Conservation (phyloP, 2,797 vertebrate species). For the Oophaga sylvatica region DNA sequence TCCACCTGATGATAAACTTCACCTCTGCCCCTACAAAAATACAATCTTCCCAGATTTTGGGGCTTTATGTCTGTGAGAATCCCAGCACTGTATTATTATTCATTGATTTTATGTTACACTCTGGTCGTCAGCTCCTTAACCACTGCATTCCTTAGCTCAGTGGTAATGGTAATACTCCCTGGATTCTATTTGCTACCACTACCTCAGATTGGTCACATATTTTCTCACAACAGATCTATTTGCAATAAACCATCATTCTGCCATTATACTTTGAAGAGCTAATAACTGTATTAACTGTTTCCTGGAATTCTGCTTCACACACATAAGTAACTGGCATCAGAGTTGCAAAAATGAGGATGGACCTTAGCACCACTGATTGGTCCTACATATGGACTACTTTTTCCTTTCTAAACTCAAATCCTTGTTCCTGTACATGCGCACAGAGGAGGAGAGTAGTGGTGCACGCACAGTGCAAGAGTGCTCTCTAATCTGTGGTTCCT, state of each 20-base stretch:
- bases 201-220: constrained; percentile 23
- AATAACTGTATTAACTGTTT: neutral
- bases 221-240: constrained; percentile 9
- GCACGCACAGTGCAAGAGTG: too few species aligned
- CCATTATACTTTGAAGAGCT: neutral
- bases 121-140: constrained; percentile 1
- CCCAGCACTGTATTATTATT: neutral
- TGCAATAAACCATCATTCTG: neutral
- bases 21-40: neutral
- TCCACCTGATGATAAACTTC: neutral
- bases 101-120: neutral
- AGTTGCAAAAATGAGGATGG: neutral
- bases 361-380: neutral
- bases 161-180: constrained; percentile 23
- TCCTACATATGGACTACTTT: neutral
- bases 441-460: too few species aligned
- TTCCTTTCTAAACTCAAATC: neutral
- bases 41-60: neutral
- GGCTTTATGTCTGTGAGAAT: neutral
- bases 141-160: constrained; percentile 17
- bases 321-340: neutral
- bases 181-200: constrained; percentile 21
- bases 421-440: too few species aligned
- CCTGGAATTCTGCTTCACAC: neutral
- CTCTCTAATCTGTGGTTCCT: too few species aligned